A percentile compares a stretch with the other conserved stretches of the same genome.
Evolutionary conservation across 2,888 invertebrate species (phyloP).

Genomic region (Lepidonotus clava): DNA sequence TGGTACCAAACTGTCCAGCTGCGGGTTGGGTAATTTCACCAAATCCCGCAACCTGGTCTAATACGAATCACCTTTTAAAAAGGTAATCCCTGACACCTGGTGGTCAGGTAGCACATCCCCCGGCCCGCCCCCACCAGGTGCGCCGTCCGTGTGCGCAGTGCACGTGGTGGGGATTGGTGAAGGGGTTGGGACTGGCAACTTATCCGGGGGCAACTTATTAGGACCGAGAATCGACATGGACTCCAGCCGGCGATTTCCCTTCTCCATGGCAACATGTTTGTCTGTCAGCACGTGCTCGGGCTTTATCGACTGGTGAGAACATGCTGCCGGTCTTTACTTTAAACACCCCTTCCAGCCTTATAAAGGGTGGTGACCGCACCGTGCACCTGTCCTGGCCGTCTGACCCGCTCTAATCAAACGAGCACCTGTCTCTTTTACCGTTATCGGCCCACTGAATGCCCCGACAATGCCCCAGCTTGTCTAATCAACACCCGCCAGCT

Average conservation of each 20-base stretch:
- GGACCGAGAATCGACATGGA: no score
- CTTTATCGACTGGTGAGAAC: not conserved
- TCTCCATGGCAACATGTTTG: slow-evolving; percentile 24
- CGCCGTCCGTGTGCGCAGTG: not conserved
- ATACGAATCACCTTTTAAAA: no score
- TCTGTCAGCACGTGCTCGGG: not conserved
- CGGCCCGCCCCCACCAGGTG: not conserved
- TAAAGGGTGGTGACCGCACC: not conserved
- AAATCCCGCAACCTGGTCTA: not conserved
- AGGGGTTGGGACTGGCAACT: no score
- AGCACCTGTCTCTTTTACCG: slow-evolving; percentile 34
- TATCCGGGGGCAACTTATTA: no score
- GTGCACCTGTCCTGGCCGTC: not conserved
- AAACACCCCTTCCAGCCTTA: not conserved
- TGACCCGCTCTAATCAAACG: not conserved
- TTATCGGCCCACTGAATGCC: not conserved
- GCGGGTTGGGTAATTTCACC: not conserved
- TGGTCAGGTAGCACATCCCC: not conserved
- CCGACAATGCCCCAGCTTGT: not conserved
- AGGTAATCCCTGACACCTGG: slow-evolving; percentile 6
- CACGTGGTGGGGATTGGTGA: no score
- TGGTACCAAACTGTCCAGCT: no score
- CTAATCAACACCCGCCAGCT: slow-evolving; percentile 26
- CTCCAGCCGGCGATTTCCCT: not conserved
- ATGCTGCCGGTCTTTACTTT: not conserved